Base-by-base conservation (phyloP, 53 echinoderm and acorn worm species). In the Temnopleurus reevesii region DNA sequence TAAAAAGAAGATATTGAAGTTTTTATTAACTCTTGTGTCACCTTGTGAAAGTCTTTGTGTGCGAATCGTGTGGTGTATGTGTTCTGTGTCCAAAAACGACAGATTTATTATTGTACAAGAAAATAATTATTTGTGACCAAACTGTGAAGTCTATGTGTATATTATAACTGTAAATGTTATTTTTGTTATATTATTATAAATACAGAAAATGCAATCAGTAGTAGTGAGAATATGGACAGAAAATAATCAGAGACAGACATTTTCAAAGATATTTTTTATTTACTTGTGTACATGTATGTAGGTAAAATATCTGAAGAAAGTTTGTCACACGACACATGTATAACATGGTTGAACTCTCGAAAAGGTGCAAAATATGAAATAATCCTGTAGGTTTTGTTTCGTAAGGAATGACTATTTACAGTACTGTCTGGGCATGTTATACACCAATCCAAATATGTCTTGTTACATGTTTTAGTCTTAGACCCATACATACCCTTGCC, bases 111-210 rank as follows among this genome's bases (percentile, higher is more conserved):
- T 87, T 87, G 88, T 87, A 87, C 55, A 55, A 87, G 54, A 85
- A 79, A 79, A 79, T 79, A 60, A 85, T 71, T 87, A 87, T 87
- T 87, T 87, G 88, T 87, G 88, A 87, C 88, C 88, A 87, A 87
- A 66, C 46, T 87, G 88, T 87, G 88, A 66, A 71, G 88, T 87
- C 71, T 87, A 83, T 79, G 45, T 60, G 85, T 71, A 71, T 87
- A 66, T 86, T 60, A 60, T 87, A 87, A 65, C 88, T 87, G 88
- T 87, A 87, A 87, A 87, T 87, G 88, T 87, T 87, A 87, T 87
- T 87, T 87, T 87, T 87, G 88, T 87, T 87, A 85, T 85, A 85
- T 85, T 85, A 85, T 85, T 85, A 85, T 85, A 83, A 55, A 55
- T 59, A 85, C 59, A 60, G 46, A 87, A 86, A 87, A 87, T 87